These are phyloP conservation scores for Sycophaga agraensis DNA, from an alignment of 1,140 invertebrate species.

Conservation along the genomic window DNA sequence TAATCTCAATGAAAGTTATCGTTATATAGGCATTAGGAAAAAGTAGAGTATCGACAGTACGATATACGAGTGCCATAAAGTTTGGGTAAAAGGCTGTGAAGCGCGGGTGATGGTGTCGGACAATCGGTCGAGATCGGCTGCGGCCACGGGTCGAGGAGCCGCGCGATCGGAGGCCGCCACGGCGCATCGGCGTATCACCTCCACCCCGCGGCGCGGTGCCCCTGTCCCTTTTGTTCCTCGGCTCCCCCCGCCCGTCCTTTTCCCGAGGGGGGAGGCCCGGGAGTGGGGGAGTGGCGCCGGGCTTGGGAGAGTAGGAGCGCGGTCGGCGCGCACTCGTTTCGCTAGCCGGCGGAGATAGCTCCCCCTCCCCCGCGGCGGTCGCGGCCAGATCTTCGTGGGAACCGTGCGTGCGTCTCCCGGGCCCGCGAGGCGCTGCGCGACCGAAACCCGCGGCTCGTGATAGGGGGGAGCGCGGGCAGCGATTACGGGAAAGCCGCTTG, in stretches of 20 bases:
- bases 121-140: too few relatives aligned
- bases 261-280: not conserved
- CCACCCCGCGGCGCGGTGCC: too few relatives aligned
- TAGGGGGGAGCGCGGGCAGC: slow-evolving; percentile 31
- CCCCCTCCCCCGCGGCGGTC: not conserved
- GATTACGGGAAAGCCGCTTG: slow-evolving; percentile 40
- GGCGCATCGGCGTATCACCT: too few relatives aligned
- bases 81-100: too few relatives aligned
- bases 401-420: slow-evolving; percentile 21
- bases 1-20: too few relatives aligned
- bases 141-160: too few relatives aligned
- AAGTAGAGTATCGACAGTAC: too few relatives aligned
- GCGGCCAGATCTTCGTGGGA: slow-evolving; percentile 28
- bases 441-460: slow-evolving; percentile 8
- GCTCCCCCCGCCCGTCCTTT: not conserved
- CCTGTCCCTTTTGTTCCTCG: slow-evolving; percentile 19
- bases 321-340: slow-evolving; percentile 22
- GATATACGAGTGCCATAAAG: too few relatives aligned
- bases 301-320: not conserved
- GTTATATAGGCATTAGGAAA: too few relatives aligned
- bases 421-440: slow-evolving; percentile 8
- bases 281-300: not conserved
- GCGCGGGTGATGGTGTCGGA: too few relatives aligned
- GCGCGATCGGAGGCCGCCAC: too few relatives aligned
- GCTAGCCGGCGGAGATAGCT: too few relatives aligned